Evolutionary conservation across 1,140 invertebrate genomes (phyloP).

Genomic region (Campoletis sonorensis): DNA sequence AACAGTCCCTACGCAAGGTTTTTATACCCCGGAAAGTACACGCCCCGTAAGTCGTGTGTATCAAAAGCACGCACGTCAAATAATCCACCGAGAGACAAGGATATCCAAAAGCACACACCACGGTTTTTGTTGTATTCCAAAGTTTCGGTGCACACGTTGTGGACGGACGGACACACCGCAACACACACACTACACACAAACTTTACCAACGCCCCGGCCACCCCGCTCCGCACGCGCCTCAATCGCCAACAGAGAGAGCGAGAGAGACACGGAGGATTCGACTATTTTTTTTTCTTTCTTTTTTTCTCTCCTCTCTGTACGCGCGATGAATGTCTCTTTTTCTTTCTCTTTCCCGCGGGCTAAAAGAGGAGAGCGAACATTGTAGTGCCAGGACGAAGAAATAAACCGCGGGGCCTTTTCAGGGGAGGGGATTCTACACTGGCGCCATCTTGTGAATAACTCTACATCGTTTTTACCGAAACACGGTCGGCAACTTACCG

Average conservation of each 20-base stretch:
- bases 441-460: neutral
- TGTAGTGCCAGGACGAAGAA: neutral
- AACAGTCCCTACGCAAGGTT: neutral
- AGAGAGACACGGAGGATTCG: neutral
- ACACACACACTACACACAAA: conserved; percentile 9
- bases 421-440: neutral
- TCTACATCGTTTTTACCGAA: neutral
- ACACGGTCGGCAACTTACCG: neutral
- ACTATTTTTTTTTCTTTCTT: neutral
- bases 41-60: conserved; percentile 8
- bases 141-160: conserved; percentile 11
- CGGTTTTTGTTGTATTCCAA: conserved; percentile 19
- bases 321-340: neutral
- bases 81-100: neutral
- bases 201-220: conserved; percentile 23
- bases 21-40: conserved; percentile 19
- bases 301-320: neutral
- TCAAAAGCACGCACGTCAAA: conserved; percentile 4
- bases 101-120: neutral
- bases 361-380: conserved; percentile 4
- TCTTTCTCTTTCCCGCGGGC: neutral
- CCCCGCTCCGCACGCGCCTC: conserved; percentile 12
- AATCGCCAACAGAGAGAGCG: neutral
- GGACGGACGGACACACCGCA: conserved; percentile 23
- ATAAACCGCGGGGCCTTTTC: conserved; percentile 1